A percentile compares a stretch with the other conserved stretches of the same genome.
These are phyloP conservation scores for Esox lucius DNA, from an alignment of 2,797 vertebrate species.

Conservation along the genomic window DNA sequence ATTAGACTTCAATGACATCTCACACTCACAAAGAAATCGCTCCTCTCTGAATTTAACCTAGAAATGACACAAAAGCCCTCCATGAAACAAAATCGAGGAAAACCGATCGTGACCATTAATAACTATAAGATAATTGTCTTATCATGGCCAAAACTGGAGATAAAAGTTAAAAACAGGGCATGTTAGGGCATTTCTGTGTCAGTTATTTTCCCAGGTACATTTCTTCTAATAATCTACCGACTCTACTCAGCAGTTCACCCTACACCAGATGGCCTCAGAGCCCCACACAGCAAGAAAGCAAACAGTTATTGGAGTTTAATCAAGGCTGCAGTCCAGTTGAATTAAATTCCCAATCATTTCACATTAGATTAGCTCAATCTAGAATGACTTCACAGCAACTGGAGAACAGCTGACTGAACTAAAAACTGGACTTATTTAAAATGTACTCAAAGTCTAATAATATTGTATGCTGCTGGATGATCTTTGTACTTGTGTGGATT, in stretches of 20 bases:
- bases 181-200: no score
- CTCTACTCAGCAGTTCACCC: not conserved
- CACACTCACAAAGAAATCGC: not conserved
- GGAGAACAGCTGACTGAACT: not conserved
- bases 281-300: slow-evolving; percentile 24
- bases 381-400: not conserved
- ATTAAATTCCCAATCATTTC: slow-evolving; percentile 16
- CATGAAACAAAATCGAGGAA: not conserved
- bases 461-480: not conserved
- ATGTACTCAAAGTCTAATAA: not conserved
- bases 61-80: no score
- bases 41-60: no score
- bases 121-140: not conserved
- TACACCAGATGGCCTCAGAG: slow-evolving; percentile 43
- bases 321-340: slow-evolving; percentile 7
- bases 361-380: slow-evolving; percentile 20
- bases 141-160: not conserved
- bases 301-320: slow-evolving; percentile 29
- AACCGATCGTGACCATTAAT: not conserved
- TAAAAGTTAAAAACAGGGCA: no score
- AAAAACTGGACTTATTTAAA: not conserved
- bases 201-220: no score
- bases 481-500: not conserved
- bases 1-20: not conserved
- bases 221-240: no score